A percentile compares a stretch with the other conserved stretches of the same genome.
Conservation (phyloP, 2,888 invertebrate genomes). For the Lepidocyrtoides sp. region DNA sequence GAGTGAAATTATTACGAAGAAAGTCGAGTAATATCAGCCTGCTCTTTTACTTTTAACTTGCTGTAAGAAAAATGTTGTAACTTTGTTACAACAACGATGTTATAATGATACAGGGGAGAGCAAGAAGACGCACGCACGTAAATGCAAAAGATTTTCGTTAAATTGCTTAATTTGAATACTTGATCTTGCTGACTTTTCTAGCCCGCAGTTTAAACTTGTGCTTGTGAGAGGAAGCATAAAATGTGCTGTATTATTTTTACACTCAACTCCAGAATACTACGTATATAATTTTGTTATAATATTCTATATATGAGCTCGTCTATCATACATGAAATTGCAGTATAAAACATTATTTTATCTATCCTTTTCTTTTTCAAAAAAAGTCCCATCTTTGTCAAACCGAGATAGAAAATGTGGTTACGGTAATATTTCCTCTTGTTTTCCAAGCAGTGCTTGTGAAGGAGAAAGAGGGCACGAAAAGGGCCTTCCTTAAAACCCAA, state of each 20-base stretch:
- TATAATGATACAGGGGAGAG: conserved; percentile 30
- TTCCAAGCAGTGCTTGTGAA: conserved; percentile 20
- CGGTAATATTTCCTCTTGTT: conserved; percentile 55
- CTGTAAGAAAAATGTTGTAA: not conserved
- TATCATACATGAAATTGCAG: not conserved
- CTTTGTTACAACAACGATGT: conserved; percentile 20
- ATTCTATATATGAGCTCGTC: not conserved
- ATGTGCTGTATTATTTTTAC: conserved; percentile 4
- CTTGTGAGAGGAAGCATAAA: conserved; percentile 11
- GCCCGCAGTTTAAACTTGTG: conserved; percentile 24
- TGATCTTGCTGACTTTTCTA: conserved; percentile 67
- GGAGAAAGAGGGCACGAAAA: conserved; percentile 9
- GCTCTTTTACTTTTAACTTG: not conserved
- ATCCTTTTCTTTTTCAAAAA: conserved; percentile 8
- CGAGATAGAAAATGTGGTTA: conserved; percentile 51
- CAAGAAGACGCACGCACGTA: conserved; percentile 7
- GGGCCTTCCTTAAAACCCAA: conserved; percentile 24
- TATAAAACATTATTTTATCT: not conserved
- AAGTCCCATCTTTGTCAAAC: conserved; percentile 51
- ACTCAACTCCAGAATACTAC: not conserved
- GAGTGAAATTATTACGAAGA: conserved; percentile 17
- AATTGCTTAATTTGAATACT: conserved; percentile 74
- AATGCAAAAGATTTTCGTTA: conserved; percentile 51
- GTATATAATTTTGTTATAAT: not conserved
- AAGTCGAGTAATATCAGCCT: conserved; percentile 6